A percentile compares a stretch with the other conserved stretches of the same genome.
Conservation (phyloP, 2,113 vertebrate genomes). For the Dipodomys ordii region DNA sequence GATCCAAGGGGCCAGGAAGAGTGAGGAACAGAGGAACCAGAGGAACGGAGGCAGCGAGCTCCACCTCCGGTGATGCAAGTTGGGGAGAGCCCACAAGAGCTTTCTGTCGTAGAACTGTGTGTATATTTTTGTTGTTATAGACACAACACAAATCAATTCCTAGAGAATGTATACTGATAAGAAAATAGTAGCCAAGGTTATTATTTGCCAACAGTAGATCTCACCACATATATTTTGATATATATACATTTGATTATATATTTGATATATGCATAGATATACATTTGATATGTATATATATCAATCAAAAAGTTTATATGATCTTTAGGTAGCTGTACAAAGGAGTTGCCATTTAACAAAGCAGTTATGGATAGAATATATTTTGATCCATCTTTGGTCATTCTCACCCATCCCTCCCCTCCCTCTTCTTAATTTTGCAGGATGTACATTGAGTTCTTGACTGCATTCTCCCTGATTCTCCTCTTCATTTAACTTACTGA, state of each 20-base stretch:
- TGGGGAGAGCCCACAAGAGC: neutral
- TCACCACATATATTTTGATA: neutral
- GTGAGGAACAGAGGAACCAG: neutral
- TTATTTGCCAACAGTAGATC: neutral
- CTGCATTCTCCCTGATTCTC: too few relatives aligned
- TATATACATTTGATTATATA: too few relatives aligned
- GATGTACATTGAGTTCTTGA: too few relatives aligned
- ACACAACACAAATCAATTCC: neutral
- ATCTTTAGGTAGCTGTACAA: too few relatives aligned
- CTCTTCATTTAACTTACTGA: neutral
- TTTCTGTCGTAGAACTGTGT: neutral
- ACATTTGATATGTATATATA: too few relatives aligned
- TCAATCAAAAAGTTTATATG: too few relatives aligned
- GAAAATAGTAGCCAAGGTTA: neutral
- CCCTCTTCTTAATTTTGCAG: too few relatives aligned
- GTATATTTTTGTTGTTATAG: neutral
- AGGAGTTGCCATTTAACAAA: too few relatives aligned
- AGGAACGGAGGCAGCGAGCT: neutral
- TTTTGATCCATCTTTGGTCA: too few relatives aligned
- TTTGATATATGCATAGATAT: too few relatives aligned
- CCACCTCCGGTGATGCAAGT: neutral
- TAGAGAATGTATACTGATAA: neutral
- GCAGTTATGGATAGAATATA: too few relatives aligned
- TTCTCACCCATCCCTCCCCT: too few relatives aligned
- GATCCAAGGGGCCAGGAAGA: neutral